Conservation (phyloP, 2,113 vertebrate species). For the Menidia beryllina region DNA sequence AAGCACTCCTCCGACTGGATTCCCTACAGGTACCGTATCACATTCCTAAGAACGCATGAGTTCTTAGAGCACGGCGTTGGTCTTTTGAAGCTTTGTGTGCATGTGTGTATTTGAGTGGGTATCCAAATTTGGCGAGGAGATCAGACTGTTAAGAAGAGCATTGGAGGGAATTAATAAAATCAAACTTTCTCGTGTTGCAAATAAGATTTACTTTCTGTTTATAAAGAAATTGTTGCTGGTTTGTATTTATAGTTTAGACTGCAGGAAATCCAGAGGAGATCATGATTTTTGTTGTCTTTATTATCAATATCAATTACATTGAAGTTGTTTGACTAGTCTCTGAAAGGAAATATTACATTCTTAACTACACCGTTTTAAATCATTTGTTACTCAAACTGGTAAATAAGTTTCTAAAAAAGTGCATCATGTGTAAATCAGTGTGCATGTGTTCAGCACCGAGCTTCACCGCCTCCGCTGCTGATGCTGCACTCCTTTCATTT, state of each 20-base stretch:
- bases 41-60: constrained; percentile 29
- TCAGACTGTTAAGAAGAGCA: constrained; percentile 28
- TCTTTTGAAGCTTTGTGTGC: constrained; percentile 22
- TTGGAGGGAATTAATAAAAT: constrained; percentile 7
- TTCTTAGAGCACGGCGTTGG: constrained; percentile 36
- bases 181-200: constrained; percentile 10
- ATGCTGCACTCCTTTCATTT: background rate
- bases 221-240: background rate
- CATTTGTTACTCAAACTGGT: constrained; percentile 1
- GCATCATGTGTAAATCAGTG: background rate
- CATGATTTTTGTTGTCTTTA: too few species aligned
- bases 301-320: background rate
- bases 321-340: background rate
- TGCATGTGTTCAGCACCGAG: constrained; percentile 6
- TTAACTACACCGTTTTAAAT: background rate
- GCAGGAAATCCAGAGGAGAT: constrained; percentile 17
- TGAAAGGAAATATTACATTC: background rate
- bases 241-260: background rate
- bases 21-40: constrained; percentile 91
- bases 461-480: background rate
- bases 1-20: constrained; percentile 97
- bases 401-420: constrained; percentile 18
- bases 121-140: constrained; percentile 34
- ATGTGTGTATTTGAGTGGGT: constrained; percentile 25
- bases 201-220: background rate